phyloP scores from a whole-genome alignment of 2,113 vertebrate species.

The Probosciger aterrimus region DNA sequence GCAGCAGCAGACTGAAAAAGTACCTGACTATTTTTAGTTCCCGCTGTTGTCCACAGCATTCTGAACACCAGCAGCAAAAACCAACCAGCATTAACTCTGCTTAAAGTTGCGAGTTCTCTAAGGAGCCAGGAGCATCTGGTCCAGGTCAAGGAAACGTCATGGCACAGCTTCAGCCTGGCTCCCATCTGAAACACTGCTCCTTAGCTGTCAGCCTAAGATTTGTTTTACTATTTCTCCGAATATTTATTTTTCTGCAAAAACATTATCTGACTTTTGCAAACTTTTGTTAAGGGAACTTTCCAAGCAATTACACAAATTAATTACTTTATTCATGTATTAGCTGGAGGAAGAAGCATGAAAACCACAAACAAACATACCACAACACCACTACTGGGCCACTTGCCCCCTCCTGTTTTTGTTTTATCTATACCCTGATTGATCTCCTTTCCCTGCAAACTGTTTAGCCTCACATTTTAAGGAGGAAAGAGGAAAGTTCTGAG shows the following conservation, averaged over 20 bases:
- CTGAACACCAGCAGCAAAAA: background rate
- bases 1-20: background rate
- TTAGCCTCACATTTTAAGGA: background rate
- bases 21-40: background rate
- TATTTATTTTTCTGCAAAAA: conserved; percentile 5
- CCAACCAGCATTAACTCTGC: background rate
- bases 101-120: background rate
- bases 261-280: background rate
- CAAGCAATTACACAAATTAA: background rate
- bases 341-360: background rate
- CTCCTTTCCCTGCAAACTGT: background rate
- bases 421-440: background rate
- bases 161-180: background rate
- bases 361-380: background rate
- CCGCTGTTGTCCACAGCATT: background rate
- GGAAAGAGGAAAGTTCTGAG: background rate
- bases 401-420: background rate
- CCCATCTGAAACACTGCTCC: background rate
- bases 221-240: background rate
- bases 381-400: background rate
- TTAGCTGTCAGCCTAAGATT: background rate
- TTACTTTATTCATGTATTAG: background rate
- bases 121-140: background rate
- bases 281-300: background rate
- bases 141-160: background rate